Evolutionary conservation across 2,797 vertebrate species (phyloP), one percentile per base, ranked within the genome.

Genomic region (Xenopus petersii): DNA sequence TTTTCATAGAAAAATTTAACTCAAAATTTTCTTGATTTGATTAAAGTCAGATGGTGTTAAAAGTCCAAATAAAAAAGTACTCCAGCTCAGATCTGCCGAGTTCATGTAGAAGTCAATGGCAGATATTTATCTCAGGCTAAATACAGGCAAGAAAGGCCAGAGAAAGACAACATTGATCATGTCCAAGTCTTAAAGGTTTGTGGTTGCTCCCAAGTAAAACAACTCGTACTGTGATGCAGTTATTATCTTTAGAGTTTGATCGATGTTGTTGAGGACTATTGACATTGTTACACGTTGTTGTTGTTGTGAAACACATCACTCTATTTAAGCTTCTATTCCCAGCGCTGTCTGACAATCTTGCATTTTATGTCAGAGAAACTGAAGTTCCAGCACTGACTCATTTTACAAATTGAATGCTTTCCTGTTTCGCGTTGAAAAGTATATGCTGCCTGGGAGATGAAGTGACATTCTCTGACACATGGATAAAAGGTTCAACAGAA

Each of bases 401-500:
- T 67, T 73, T 73, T 69, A 70, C 71, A 78, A 69, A 78, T 78
- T 74, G 65, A 73, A 59, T 49, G 17, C 64, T 74, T 74, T 79
- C 70, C 67, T 70, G 64, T 70, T 65, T 74, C n/a, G 46, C 17
- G 61, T 70, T 74, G 76, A 73, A 73, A 73, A 65, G 71, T 73
- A 78, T 63, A 78, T 62, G 71, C 61, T 73, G 51, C 71, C 62
- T 74, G 33, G 1, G 77, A 79, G 71, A 79, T 66, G 65, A 74
- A 74, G 70, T 74, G 67, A 74, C 77, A 79, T 79, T 74, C 69
- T 79, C 67, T 79, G 71, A 74, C 71, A 79, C 71, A 15, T 24
- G 64, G 77, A 74, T 79, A 74, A 79, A 70, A 79, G 77, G 60
- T 74, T 74, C 47, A 61, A 46, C 71, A 51, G 54, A 70, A 70